Conservation (phyloP, 2,113 vertebrate species). For the Cololabis saira region DNA sequence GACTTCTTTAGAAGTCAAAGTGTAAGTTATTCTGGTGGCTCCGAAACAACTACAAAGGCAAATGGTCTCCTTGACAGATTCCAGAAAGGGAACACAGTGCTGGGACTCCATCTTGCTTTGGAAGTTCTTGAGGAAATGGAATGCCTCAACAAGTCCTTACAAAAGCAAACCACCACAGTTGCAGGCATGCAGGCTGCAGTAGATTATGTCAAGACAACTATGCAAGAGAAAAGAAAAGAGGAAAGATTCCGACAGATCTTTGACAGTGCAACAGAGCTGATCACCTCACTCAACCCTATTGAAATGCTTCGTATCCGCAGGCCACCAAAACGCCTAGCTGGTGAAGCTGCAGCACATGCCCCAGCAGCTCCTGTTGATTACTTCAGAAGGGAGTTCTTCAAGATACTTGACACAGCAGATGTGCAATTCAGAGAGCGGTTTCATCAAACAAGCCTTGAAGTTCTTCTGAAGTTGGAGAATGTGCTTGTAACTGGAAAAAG, state of each 20-base stretch:
- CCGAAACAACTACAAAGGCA: neutral
- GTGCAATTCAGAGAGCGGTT: neutral
- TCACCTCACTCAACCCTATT: neutral
- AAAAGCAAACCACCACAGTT: neutral
- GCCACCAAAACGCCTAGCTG: neutral
- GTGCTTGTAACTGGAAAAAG: neutral
- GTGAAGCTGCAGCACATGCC: neutral
- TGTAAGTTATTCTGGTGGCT: too few relatives aligned
- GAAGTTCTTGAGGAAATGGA: neutral
- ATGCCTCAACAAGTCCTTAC: neutral
- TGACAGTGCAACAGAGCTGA: neutral
- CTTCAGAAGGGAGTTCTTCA: neutral
- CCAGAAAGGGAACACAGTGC: neutral
- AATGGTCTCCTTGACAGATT: neutral
- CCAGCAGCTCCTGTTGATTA: neutral
- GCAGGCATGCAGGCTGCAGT: neutral
- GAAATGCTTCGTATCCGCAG: neutral
- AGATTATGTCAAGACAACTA: neutral
- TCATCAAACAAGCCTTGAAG: neutral
- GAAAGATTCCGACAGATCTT: neutral
- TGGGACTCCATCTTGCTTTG: neutral
- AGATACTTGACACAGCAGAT: neutral
- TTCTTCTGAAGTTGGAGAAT: neutral
- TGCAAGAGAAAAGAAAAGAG: neutral
- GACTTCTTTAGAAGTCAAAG: too few relatives aligned